A percentile compares a stretch with the other conserved stretches of the same genome.
phyloP scores from a whole-genome alignment of 2,797 vertebrate genomes.

The Xenops minutus region DNA sequence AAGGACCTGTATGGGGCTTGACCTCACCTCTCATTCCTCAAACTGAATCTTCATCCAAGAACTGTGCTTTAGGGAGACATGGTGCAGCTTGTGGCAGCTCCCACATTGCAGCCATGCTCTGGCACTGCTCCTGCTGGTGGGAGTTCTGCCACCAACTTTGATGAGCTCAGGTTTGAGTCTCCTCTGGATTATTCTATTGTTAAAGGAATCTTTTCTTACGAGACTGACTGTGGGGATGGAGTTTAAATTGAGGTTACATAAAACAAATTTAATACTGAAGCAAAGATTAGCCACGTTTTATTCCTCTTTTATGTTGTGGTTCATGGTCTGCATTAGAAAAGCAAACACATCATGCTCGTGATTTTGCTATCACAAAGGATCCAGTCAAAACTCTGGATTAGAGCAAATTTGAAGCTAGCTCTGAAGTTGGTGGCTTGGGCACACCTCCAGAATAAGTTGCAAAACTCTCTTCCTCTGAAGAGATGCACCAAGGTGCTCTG shows the following conservation, averaged over 20 bases:
- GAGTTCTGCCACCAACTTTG: background rate
- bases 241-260: slow-evolving; percentile 34
- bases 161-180: background rate
- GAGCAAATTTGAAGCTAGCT: background rate
- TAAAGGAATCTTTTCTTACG: slow-evolving; percentile 9
- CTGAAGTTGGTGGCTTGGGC: background rate
- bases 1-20: slow-evolving; percentile 12
- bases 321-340: slow-evolving; percentile 23
- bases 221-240: background rate
- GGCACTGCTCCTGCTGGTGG: background rate
- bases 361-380: slow-evolving; percentile 11
- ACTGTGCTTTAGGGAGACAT: background rate
- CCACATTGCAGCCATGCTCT: background rate
- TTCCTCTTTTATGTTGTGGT: background rate
- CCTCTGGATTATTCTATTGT: background rate
- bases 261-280: slow-evolving; percentile 33
- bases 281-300: slow-evolving; percentile 32
- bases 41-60: background rate
- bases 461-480: background rate
- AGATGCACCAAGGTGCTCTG: background rate
- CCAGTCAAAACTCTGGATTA: background rate
- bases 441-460: background rate
- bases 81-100: background rate
- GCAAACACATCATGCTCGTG: background rate
- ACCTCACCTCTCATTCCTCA: slow-evolving; percentile 17